Evolutionary conservation across 2,797 vertebrate species (phyloP).

Genomic region (Malacoraja senta): DNA sequence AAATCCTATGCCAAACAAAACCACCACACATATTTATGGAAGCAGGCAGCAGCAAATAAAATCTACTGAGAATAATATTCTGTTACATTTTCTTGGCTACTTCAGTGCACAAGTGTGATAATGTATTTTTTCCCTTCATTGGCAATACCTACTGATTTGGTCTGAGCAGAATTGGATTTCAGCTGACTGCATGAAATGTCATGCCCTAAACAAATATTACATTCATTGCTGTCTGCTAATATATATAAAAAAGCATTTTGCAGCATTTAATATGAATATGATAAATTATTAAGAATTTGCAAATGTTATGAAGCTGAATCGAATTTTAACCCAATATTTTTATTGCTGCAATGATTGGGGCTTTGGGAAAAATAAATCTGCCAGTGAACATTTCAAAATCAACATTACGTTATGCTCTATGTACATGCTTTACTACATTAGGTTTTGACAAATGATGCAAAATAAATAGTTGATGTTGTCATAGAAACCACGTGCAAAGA

Average conservation of each 20-base stretch:
- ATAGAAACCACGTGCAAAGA: constrained; percentile 31
- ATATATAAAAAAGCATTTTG: not conserved
- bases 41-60: not conserved
- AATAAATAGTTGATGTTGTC: constrained; percentile 24
- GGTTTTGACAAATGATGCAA: constrained; percentile 17
- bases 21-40: not conserved
- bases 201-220: not conserved
- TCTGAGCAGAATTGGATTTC: not conserved
- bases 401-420: not conserved
- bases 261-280: no score
- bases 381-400: not conserved
- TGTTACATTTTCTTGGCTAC: not conserved
- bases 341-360: not conserved
- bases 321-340: not conserved
- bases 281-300: not conserved
- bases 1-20: not conserved
- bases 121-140: not conserved
- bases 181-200: not conserved
- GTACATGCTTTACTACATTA: not conserved
- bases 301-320: not conserved
- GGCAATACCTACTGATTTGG: not conserved
- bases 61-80: not conserved
- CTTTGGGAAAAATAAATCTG: not conserved
- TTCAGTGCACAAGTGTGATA: not conserved
- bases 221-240: not conserved